These are phyloP conservation scores for Protosalanx chinensis DNA, from an alignment of 2,797 vertebrate species.

Conservation along the genomic window DNA sequence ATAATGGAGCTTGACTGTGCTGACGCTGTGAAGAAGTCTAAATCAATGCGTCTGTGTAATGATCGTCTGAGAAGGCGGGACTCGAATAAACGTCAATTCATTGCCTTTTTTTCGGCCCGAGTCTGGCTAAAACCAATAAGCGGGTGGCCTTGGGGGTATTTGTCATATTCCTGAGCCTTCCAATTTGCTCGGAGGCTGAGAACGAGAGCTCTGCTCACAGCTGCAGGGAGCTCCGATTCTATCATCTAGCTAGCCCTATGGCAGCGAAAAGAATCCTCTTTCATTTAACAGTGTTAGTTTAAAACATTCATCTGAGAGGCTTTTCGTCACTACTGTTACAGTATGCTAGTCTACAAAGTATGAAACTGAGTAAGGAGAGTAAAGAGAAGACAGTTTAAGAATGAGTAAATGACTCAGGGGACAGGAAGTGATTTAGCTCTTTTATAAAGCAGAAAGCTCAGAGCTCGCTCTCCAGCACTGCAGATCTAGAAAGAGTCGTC, in stretches of 20 bases:
- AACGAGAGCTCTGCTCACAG: conserved; percentile 42
- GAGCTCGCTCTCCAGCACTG: too few species aligned
- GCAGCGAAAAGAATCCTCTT: conserved; percentile 46
- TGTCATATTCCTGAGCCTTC: conserved; percentile 4
- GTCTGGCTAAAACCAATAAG: conserved; percentile 18
- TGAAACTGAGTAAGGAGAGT: too few species aligned
- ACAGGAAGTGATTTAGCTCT: too few species aligned
- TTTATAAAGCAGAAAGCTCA: too few species aligned
- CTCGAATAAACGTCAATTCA: background rate
- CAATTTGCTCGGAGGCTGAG: conserved; percentile 17
- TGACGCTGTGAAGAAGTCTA: too few species aligned
- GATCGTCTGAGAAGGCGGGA: background rate
- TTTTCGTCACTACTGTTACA: conserved; percentile 23
- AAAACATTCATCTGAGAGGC: conserved; percentile 19
- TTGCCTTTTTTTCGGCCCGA: background rate
- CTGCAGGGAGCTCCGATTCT: conserved; percentile 45
- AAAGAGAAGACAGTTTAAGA: too few species aligned
- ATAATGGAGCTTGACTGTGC: too few species aligned
- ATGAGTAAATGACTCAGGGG: too few species aligned
- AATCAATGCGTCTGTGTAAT: background rate
- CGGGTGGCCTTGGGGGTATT: background rate
- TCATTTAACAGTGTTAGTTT: conserved; percentile 40
- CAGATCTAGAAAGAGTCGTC: too few species aligned
- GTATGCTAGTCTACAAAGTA: background rate
- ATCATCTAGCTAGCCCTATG: conserved; percentile 15